Evolutionary conservation across 2,888 invertebrate species (phyloP), one percentile per base, ranked within the genome.

Genomic region (Campoplex nolae): DNA sequence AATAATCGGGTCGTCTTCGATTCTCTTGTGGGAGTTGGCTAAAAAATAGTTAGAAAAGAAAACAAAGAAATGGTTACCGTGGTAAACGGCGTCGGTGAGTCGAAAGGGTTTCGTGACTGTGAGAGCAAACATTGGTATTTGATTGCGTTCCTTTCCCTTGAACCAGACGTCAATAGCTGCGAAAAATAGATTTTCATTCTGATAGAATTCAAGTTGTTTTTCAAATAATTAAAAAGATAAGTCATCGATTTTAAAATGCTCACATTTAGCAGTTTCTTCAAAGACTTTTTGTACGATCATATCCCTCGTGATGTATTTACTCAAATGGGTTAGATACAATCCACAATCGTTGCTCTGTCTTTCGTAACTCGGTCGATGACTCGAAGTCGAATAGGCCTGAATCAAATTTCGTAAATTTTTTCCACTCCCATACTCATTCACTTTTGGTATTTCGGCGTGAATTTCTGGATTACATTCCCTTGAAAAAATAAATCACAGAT

Each of bases 341-440:
- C 94, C 93, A 87, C 91, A 93, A 45, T 90, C 89, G 86, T 88
- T 90, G 82, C 90, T 90, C n/a, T 76, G 79, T 83, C 90, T 89
- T 88, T 94, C 94, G 74, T 92, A 94, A 85, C 93, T 92, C 35
- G 92, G 92, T 23, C 93, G 89, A 85, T 93, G 89, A 87, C 92
- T 92, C 32, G 94, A 93, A 2, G 94, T 94, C 9, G 94, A 93
- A 83, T 93, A 94, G 1, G 93, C 94, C 88, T 91, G 92, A 32
- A 94, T 89, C 79, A 93, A 91, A 90, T 93, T 93, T 81, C 93
- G 87, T 7, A 92, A 86, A 91, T 93, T 92, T 38, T 92, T 92
- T 6, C 89, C 86, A 73, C 92, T 90, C 73, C 91, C 89, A 62
- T 92, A 93, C 77, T 91, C 90, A 79, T 91, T 91, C 0, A 92